These are phyloP conservation scores for Pseudolaguvia tuberculata DNA, from an alignment of 2,113 vertebrate genomes.

Conservation along the genomic window DNA sequence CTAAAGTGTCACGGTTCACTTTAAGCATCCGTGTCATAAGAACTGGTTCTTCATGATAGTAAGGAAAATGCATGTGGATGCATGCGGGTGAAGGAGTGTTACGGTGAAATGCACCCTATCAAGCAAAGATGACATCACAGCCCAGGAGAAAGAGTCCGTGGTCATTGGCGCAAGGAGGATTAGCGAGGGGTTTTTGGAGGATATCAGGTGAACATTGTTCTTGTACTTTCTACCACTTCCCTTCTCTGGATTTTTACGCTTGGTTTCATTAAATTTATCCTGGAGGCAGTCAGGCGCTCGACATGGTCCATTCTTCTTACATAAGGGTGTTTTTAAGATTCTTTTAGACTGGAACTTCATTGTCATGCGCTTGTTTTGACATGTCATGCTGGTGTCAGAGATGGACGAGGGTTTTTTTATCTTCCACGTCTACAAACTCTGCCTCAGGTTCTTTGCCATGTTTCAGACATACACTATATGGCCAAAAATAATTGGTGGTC, in stretches of 20 bases:
- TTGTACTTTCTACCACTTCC: slow-evolving; percentile 12
- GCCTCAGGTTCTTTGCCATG: slow-evolving; percentile 18
- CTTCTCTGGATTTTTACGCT: slow-evolving; percentile 36
- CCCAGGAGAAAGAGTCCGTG: slow-evolving; percentile 27
- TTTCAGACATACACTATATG: no score
- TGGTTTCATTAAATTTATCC: slow-evolving; percentile 26
- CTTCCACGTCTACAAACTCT: neutral
- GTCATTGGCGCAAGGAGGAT: slow-evolving; percentile 36
- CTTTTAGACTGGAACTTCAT: slow-evolving; percentile 16
- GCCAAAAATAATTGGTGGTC: no score
- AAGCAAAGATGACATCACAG: slow-evolving; percentile 30
- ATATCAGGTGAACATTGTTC: slow-evolving; percentile 40
- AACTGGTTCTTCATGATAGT: neutral
- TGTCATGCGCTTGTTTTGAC: slow-evolving; percentile 33
- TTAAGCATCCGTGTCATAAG: slow-evolving; percentile 14
- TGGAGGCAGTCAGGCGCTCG: slow-evolving; percentile 6
- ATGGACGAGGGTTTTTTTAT: neutral
- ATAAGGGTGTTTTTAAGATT: slow-evolving; percentile 34
- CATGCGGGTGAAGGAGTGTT: slow-evolving; percentile 21
- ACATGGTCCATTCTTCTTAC: slow-evolving; percentile 14
- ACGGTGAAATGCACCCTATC: slow-evolving; percentile 24
- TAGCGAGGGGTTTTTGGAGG: slow-evolving; percentile 24
- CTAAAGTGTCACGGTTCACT: slow-evolving; percentile 41
- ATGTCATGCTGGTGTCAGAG: slow-evolving; percentile 10
- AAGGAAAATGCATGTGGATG: slow-evolving; percentile 8